Base-by-base conservation (phyloP, 2,797 vertebrate genomes). In the Numenius phaeopus region DNA sequence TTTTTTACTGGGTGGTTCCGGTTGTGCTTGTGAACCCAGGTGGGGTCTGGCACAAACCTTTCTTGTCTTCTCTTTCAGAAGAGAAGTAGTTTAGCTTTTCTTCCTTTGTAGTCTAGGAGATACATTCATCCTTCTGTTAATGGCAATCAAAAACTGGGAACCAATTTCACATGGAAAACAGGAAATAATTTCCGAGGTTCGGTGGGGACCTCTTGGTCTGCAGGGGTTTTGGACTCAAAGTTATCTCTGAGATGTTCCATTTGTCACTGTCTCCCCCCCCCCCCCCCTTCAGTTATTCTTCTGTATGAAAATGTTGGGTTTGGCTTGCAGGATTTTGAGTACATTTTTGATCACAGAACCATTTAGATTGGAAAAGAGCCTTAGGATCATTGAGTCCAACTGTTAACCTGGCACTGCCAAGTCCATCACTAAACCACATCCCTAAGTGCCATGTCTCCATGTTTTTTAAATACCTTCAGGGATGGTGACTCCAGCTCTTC, bases 331-430 rank as follows among this genome's bases (percentile, higher is more conserved):
- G 64, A 69, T 30, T 76, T 39, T 54, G 75, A 18, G 34, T 21
- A 34, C 4, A 3, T 58, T 78, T 79, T 37, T 26, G 22, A 23
- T 58, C 20, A 40, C 19, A 72, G n/a, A 65, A 40, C 39, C 14
- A 6, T 61, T 83, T 21, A 14, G n/a, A 3, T 29, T 72, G 30
- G 46, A 52, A 76, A 66, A 57, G 8, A 9, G 24, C 18, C 11
- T 21, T 23, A 13, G 58, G 44, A 19, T 46, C 39, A 29, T n/a
- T 1, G 1, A 47, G 9, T 61, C 39, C 77, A 79, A 2, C 11
- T 0, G 0, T 75, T 27, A 7, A 19, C 19, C 7, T 5, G 44
- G 0, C 29, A 12, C 30, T 54, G 16, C 61, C 75, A 49, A 14
- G 5, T 4, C 29, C n/a, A 39, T 24, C 52, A 39, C 26, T 57